These are phyloP conservation scores for Anolis apletophallus DNA, from an alignment of 2,797 vertebrate species.

Conservation along the genomic window DNA sequence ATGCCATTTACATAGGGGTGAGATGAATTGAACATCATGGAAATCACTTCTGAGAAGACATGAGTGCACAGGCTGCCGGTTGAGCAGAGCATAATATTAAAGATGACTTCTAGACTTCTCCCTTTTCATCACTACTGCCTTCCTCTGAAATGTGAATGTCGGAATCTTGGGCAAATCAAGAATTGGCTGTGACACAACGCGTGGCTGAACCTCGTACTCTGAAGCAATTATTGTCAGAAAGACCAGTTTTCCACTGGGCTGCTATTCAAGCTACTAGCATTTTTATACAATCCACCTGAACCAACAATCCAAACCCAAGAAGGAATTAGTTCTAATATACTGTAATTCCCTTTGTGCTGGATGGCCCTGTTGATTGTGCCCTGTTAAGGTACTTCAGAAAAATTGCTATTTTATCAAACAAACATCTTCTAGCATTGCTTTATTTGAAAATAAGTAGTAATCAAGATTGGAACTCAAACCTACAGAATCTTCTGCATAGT, in stretches of 20 bases:
- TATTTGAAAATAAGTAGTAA: no score
- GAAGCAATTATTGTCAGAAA: neutral
- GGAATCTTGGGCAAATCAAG: slow-evolving; percentile 9
- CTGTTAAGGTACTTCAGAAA: no score
- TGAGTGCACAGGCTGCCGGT: neutral
- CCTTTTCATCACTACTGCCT: slow-evolving; percentile 39
- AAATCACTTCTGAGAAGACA: neutral
- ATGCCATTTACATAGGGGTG: neutral
- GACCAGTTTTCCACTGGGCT: no score
- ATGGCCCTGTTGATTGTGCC: no score
- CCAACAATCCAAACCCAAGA: no score
- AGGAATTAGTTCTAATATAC: no score
- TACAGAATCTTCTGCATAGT: no score
- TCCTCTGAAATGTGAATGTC: slow-evolving; percentile 17
- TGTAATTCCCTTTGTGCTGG: no score
- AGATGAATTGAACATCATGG: neutral
- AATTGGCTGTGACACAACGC: neutral
- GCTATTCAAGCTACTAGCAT: neutral
- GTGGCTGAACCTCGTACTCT: neutral
- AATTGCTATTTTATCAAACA: no score
- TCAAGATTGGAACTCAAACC: no score
- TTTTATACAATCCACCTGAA: neutral
- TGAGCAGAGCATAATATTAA: slow-evolving; percentile 36
- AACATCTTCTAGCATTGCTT: no score
- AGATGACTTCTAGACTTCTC: slow-evolving; percentile 22